phyloP scores from a whole-genome alignment of 2,888 invertebrate species.

The Polietes domitor region DNA sequence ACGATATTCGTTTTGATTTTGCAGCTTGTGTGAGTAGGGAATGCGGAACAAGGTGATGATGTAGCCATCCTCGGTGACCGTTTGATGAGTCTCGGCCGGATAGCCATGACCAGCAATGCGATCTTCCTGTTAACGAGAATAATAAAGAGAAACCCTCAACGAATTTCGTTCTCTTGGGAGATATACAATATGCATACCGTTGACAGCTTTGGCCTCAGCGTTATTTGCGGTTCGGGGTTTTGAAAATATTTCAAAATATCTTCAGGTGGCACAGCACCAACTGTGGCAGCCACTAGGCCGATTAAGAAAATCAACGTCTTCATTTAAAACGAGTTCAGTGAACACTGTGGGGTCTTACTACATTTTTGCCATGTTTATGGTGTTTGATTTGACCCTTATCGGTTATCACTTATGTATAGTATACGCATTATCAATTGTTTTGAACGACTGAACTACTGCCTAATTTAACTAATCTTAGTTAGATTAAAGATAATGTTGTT shows the following conservation, averaged over 20 bases:
- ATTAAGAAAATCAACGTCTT: constrained; percentile 1
- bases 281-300: background rate
- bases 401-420: background rate
- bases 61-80: constrained; percentile 75
- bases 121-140: constrained; percentile 62
- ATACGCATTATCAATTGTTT: background rate
- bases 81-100: constrained; percentile 85
- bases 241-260: constrained; percentile 45
- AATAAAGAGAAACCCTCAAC: background rate
- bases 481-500: background rate
- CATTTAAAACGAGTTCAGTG: background rate
- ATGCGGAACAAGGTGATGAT: constrained; percentile 75
- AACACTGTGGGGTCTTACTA: background rate
- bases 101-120: constrained; percentile 82
- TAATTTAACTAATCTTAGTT: background rate
- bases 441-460: background rate
- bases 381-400: background rate
- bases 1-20: constrained; percentile 74
- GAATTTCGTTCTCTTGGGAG: too few relatives aligned
- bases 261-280: background rate
- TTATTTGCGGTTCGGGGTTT: constrained; percentile 29
- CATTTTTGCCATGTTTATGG: background rate
- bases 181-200: constrained; percentile 38
- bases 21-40: constrained; percentile 64
- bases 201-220: constrained; percentile 30